phyloP scores from a whole-genome alignment of 2,888 invertebrate genomes.

The Acrobeloides nanus region DNA sequence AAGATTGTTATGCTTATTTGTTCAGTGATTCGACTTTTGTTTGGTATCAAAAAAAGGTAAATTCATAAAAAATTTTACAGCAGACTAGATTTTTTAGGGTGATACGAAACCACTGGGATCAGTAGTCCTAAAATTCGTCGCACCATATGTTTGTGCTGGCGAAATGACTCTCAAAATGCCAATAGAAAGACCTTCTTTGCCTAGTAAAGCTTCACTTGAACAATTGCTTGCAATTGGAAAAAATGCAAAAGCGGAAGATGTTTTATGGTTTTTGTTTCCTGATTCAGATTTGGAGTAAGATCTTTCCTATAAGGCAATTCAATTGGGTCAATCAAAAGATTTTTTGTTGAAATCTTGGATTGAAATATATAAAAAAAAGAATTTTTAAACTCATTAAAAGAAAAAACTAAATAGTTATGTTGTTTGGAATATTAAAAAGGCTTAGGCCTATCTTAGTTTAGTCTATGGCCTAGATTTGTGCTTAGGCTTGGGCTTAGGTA shows the following conservation, averaged over 20 bases:
- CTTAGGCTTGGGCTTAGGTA: too few relatives aligned
- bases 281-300: constrained; percentile 46
- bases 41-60: constrained; percentile 22
- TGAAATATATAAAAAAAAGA: too few relatives aligned
- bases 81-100: too few relatives aligned
- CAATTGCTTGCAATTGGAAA: constrained; percentile 50
- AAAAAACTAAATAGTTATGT: too few relatives aligned
- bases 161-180: constrained; percentile 49
- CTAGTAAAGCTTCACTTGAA: constrained; percentile 43
- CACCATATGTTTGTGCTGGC: constrained; percentile 51
- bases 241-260: constrained; percentile 47
- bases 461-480: too few relatives aligned
- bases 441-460: too few relatives aligned
- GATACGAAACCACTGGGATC: constrained; percentile 40
- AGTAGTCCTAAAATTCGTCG: constrained; percentile 45
- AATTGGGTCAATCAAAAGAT: too few relatives aligned
- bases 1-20: constrained; percentile 36
- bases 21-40: constrained; percentile 44
- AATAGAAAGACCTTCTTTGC: constrained; percentile 38
- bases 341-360: too few relatives aligned
- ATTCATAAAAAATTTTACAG: too few relatives aligned
- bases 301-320: too few relatives aligned
- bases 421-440: too few relatives aligned
- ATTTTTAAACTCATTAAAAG: too few relatives aligned
- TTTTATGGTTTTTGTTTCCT: constrained; percentile 47